Percentiles rank a stretch among this genome's conserved stretches.
These are phyloP conservation scores for Enteromius mattozi DNA, from an alignment of 2,797 vertebrate species.

Conservation along the genomic window DNA sequence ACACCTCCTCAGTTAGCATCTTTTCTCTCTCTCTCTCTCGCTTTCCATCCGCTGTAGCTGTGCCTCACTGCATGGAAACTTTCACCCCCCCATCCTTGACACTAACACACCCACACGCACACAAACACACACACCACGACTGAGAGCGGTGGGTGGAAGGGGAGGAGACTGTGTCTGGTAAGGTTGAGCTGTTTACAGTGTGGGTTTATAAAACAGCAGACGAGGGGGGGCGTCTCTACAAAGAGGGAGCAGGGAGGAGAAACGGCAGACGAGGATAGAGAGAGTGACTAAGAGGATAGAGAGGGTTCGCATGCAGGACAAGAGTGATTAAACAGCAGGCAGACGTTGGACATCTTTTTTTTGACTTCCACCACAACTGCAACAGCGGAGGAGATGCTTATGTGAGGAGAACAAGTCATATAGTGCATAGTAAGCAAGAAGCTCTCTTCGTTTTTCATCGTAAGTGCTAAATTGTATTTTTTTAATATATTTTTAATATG, in stretches of 20 bases:
- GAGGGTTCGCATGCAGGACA: slow-evolving; percentile 54
- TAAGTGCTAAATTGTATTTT: slow-evolving; percentile 38
- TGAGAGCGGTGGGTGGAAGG: slow-evolving; percentile 55
- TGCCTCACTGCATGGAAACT: slow-evolving; percentile 59
- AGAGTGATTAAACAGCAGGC: slow-evolving; percentile 56
- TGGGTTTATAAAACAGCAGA: slow-evolving; percentile 66
- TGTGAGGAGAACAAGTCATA: slow-evolving; percentile 35
- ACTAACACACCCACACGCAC: slow-evolving; percentile 49
- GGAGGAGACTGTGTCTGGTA: slow-evolving; percentile 64
- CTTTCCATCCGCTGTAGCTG: slow-evolving; percentile 48
- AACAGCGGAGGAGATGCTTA: slow-evolving; percentile 39
- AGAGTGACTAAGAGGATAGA: slow-evolving; percentile 51
- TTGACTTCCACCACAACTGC: slow-evolving; percentile 48
- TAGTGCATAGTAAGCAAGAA: slow-evolving; percentile 29
- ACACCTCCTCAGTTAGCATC: slow-evolving; percentile 47
- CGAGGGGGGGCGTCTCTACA: slow-evolving; percentile 57
- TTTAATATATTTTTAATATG: background rate
- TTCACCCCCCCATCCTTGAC: slow-evolving; percentile 54
- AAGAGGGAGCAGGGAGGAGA: slow-evolving; percentile 60
- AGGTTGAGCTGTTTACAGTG: slow-evolving; percentile 66
- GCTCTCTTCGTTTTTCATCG: slow-evolving; percentile 12
- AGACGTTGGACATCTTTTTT: slow-evolving; percentile 46
- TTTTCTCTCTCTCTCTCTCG: slow-evolving; percentile 29
- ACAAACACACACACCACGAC: slow-evolving; percentile 48
- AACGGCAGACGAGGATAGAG: slow-evolving; percentile 60